These are phyloP conservation scores for Pararge aegeria DNA, from an alignment of 1,140 invertebrate genomes.

Conservation along the genomic window DNA sequence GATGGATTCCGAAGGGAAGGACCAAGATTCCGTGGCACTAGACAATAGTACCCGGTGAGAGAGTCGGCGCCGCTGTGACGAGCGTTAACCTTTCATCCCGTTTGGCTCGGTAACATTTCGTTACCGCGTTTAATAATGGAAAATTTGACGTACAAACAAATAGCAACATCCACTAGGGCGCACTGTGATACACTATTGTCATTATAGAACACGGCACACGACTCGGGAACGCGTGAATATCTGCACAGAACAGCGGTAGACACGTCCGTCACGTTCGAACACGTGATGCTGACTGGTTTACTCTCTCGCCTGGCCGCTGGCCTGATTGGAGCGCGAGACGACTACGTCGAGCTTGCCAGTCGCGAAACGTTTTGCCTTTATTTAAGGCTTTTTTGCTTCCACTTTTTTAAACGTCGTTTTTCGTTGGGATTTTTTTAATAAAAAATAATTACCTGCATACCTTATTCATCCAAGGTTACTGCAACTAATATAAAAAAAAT, in stretches of 20 bases:
- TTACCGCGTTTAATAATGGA: constrained; percentile 28
- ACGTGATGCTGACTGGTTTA: constrained; percentile 75
- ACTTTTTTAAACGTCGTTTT: not conserved
- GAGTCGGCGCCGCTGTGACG: constrained; percentile 74
- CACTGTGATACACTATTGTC: constrained; percentile 59
- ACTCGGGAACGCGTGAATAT: constrained; percentile 70
- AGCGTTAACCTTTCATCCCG: constrained; percentile 76
- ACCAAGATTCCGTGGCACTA: constrained; percentile 76
- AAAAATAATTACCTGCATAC: not conserved
- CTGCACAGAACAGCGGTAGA: constrained; percentile 30
- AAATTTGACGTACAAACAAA: constrained; percentile 45
- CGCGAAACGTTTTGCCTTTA: constrained; percentile 34
- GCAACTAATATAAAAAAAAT: no score
- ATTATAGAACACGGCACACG: constrained; percentile 61
- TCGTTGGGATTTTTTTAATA: not conserved
- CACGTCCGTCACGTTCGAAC: constrained; percentile 56
- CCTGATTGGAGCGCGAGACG: constrained; percentile 60
- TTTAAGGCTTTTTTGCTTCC: constrained; percentile 17
- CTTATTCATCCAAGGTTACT: no score
- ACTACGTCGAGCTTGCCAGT: constrained; percentile 48
- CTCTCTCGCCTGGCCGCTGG: constrained; percentile 58
- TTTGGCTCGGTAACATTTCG: constrained; percentile 39
- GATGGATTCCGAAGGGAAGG: constrained; percentile 73
- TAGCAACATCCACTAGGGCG: constrained; percentile 57
- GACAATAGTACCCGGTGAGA: constrained; percentile 76